Conservation (phyloP, 2,797 vertebrate genomes). For the Buphagus erythrorhynchus region DNA sequence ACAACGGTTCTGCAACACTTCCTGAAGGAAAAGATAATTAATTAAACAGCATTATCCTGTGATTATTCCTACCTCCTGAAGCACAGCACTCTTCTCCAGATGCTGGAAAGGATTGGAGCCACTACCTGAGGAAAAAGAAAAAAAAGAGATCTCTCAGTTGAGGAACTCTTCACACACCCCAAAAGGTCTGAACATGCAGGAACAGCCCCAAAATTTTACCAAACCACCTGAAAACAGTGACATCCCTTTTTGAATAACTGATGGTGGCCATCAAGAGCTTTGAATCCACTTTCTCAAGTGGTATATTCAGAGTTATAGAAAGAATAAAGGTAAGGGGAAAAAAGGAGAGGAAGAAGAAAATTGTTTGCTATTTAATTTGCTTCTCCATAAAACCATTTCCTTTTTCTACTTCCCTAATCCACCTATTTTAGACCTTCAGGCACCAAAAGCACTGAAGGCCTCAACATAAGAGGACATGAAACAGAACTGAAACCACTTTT, state of each 20-base stretch:
- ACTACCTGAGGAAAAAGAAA: slow-evolving; percentile 81
- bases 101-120: slow-evolving; percentile 97
- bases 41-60: background rate
- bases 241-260: background rate
- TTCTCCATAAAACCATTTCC: background rate
- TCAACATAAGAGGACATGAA: background rate
- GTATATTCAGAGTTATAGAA: background rate
- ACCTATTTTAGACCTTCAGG: background rate
- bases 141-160: background rate
- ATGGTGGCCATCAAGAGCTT: background rate
- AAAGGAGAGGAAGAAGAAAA: background rate
- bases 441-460: background rate
- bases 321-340: background rate
- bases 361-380: accelerated
- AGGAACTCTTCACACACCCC: background rate
- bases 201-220: background rate
- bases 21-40: background rate
- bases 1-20: background rate
- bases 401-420: background rate
- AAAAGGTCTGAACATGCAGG: background rate
- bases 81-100: slow-evolving; percentile 95
- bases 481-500: background rate
- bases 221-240: background rate
- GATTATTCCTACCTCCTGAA: slow-evolving; percentile 89
- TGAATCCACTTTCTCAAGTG: accelerated